Conservation (phyloP, 2,113 vertebrate genomes). For the Python bivittatus region DNA sequence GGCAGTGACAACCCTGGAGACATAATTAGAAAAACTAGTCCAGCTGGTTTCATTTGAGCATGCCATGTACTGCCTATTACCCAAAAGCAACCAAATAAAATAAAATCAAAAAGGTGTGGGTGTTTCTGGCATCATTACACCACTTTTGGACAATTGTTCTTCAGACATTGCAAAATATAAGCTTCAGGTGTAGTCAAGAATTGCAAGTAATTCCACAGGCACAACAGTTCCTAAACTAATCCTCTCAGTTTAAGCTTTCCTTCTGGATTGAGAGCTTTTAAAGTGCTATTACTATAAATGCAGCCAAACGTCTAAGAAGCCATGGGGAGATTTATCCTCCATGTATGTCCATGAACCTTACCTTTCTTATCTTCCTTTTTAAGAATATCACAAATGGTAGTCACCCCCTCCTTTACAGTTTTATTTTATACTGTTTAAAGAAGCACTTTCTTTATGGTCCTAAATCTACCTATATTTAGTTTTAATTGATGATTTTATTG, state of each 20-base stretch:
- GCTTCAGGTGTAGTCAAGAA: background rate
- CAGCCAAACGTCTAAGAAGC: background rate
- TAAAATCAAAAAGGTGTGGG: background rate
- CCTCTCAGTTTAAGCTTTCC: background rate
- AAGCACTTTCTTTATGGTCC: background rate
- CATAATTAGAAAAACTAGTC: background rate
- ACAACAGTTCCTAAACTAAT: background rate
- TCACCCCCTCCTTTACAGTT: background rate
- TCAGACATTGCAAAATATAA: background rate
- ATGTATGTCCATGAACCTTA: background rate
- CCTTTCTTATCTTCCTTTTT: background rate
- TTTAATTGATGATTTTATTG: background rate
- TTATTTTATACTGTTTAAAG: background rate
- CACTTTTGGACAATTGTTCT: background rate
- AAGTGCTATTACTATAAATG: background rate
- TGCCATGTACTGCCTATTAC: background rate
- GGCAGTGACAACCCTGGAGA: background rate
- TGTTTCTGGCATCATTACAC: background rate
- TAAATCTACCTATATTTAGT: background rate
- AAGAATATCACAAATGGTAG: background rate
- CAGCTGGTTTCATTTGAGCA: slow-evolving; percentile 9
- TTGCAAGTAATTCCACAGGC: slow-evolving; percentile 2
- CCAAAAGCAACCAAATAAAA: background rate
- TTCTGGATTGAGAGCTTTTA: background rate
- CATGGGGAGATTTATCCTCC: background rate